Evolutionary conservation across 2,113 vertebrate genomes (phyloP).

Genomic region (Narcine bancroftii): DNA sequence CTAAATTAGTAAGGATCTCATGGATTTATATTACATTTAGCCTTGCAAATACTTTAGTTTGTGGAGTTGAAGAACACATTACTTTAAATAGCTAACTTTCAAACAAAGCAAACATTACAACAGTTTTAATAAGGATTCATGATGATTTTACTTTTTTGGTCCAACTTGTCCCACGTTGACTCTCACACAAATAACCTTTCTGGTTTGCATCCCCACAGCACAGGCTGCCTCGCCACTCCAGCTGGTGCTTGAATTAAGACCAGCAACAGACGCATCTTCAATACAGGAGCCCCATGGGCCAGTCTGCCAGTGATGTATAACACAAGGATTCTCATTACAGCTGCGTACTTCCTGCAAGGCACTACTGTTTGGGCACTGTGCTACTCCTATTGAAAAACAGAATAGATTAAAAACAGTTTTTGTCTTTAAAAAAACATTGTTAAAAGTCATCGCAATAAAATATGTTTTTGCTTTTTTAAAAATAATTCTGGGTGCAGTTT

Average conservation of each 20-base stretch:
- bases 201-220: slow-evolving; percentile 82
- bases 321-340: slow-evolving; percentile 91
- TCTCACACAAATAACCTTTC: slow-evolving; percentile 92
- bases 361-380: slow-evolving; percentile 79
- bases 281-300: slow-evolving; percentile 82
- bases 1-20: not conserved
- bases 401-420: not conserved
- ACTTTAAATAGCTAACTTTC: slow-evolving; percentile 8
- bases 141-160: slow-evolving; percentile 81
- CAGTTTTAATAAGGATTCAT: slow-evolving; percentile 3
- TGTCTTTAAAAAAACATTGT: not conserved
- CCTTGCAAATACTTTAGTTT: not conserved
- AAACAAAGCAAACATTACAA: not conserved
- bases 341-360: slow-evolving; percentile 77
- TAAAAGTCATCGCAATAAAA: not conserved
- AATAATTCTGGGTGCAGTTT: not conserved
- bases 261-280: slow-evolving; percentile 71
- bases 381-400: slow-evolving; percentile 61
- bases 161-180: slow-evolving; percentile 97
- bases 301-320: slow-evolving; percentile 93
- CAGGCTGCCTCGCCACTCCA: slow-evolving; percentile 64
- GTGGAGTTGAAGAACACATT: not conserved
- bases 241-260: slow-evolving; percentile 64
- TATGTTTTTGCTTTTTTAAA: not conserved
- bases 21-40: not conserved